phyloP scores from a whole-genome alignment of 2,888 invertebrate species.

The Autographa pulchrina region DNA sequence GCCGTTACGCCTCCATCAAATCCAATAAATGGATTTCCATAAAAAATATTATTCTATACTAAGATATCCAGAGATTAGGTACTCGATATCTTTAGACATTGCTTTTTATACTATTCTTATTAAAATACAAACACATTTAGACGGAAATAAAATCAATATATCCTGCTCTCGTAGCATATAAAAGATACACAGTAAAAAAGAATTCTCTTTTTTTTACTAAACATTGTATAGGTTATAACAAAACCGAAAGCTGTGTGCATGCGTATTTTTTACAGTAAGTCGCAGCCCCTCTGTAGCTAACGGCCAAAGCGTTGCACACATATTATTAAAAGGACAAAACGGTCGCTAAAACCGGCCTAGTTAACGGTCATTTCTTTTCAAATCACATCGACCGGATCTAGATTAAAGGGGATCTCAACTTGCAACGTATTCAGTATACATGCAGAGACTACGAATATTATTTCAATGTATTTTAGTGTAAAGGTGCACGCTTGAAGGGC shows the following conservation, averaged over 20 bases:
- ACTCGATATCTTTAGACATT: constrained; percentile 19
- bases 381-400: constrained; percentile 57
- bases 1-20: constrained; percentile 79
- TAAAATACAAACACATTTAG: not conserved
- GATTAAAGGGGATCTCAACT: constrained; percentile 38
- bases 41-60: constrained; percentile 64
- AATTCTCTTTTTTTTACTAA: constrained; percentile 13
- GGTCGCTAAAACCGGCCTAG: constrained; percentile 72
- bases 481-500: constrained; percentile 66
- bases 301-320: constrained; percentile 69
- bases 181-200: constrained; percentile 31
- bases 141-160: not conserved
- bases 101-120: not conserved
- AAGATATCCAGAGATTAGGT: constrained; percentile 39
- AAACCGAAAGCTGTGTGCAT: constrained; percentile 67
- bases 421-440: constrained; percentile 32
- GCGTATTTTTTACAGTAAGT: constrained; percentile 72
- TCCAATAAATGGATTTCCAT: constrained; percentile 74
- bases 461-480: constrained; percentile 53
- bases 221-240: constrained; percentile 41
- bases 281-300: constrained; percentile 77
- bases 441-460: constrained; percentile 42
- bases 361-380: constrained; percentile 74
- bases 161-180: not conserved
- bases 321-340: constrained; percentile 63